A percentile compares a stretch with the other conserved stretches of the same genome.
phyloP scores from a whole-genome alignment of 2,888 invertebrate genomes.

The Elegia similella region DNA sequence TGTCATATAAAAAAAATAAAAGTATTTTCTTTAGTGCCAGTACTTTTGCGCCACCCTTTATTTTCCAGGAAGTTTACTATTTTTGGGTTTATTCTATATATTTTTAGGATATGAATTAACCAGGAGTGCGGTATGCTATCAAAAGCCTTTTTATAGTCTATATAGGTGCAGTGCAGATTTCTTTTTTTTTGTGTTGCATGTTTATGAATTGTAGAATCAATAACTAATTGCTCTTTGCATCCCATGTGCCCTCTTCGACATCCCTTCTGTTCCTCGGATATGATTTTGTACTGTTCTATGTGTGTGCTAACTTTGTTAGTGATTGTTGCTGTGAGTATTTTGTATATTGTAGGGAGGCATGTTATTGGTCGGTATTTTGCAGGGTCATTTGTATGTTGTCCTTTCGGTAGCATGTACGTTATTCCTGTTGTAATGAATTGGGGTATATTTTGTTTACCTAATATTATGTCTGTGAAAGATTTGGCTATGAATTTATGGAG shows the following conservation, averaged over 20 bases:
- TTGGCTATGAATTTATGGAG: not conserved
- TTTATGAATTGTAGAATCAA: not conserved
- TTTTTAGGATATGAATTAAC: not conserved
- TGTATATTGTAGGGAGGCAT: not conserved
- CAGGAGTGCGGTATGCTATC: conserved; percentile 1
- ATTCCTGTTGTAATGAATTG: not conserved
- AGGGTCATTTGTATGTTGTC: not conserved
- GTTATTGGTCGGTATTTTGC: not conserved
- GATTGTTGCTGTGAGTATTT: not conserved
- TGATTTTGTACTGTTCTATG: not conserved
- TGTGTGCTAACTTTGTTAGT: not conserved
- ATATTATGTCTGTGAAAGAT: not conserved
- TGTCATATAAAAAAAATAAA: too few relatives aligned
- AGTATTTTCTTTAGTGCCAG: too few relatives aligned
- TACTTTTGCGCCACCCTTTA: too few relatives aligned
- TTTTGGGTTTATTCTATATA: not conserved
- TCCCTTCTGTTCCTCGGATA: not conserved
- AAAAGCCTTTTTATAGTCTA: not conserved
- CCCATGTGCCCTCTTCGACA: not conserved
- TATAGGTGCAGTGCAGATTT: not conserved
- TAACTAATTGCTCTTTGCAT: not conserved
- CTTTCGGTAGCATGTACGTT: not conserved
- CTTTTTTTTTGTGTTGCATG: not conserved
- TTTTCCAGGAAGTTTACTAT: not conserved
- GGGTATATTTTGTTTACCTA: not conserved